Evolutionary conservation across 2,888 invertebrate species (phyloP), one percentile per base, ranked within the genome.

Genomic region (Baccha elongata): DNA sequence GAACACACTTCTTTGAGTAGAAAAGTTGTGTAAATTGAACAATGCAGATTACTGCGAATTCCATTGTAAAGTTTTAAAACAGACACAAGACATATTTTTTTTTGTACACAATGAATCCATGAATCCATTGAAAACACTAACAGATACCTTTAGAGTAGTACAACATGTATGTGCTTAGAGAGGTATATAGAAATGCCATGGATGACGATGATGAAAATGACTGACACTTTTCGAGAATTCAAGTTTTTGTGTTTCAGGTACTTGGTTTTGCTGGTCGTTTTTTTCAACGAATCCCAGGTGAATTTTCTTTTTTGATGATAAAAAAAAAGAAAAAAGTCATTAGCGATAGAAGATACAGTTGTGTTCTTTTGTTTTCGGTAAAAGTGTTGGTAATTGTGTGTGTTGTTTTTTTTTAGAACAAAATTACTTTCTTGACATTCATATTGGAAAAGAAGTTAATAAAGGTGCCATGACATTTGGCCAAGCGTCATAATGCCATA

Each of bases 21-120:
- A 52, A 50, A 62, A 81, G 65, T 76, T 72, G 71, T 76, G 71
- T 62, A 76, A 81, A 76, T 81, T 81, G 81, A 81, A 81, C 81
- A 81, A 81, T 62, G 81, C 67, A 72, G 76, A 76, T 81, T 76
- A 81, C 81, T 62, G 52, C 32, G 71, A 81, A 65, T 67, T 62
- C 60, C 71, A 76, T 81, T 76, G 76, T 76, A 42, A 53, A 52
- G 23, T 19, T 26, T 17, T 42, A 19, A 29, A 23, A 15, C 11
- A 44, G 52, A 26, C 26, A n/a, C 44, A 73, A 19, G 15, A 62
- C 17, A 62, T 17, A 35, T 35, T 46, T 44, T 64, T 64, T 46
- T 60, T 23, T 37, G 32, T 1, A 5, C 21, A 62, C 68, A 60
- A 46, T 62, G 62, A 52, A 53, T 53, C 29, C 44, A 46, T 62